Conservation (phyloP, 2,113 vertebrate genomes). For the Cavia porcellus region DNA sequence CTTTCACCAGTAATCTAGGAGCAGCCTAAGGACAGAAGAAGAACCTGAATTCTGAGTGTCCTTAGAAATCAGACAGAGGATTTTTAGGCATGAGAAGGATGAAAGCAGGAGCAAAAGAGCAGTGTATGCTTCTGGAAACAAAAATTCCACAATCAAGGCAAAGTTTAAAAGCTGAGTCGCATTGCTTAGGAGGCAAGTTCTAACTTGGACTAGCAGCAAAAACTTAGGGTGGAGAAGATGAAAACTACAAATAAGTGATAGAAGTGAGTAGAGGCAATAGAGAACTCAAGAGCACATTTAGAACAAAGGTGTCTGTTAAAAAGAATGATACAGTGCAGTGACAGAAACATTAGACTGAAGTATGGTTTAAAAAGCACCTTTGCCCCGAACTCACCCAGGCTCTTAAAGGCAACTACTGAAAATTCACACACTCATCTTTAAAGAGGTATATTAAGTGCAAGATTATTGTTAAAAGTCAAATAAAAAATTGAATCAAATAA, state of each 20-base stretch:
- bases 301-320: neutral
- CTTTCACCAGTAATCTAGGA: neutral
- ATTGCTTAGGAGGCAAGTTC: neutral
- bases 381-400: fast-evolving
- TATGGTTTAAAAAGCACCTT: neutral
- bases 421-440: neutral
- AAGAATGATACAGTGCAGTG: neutral
- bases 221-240: neutral
- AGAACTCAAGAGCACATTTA: neutral
- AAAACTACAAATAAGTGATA: neutral
- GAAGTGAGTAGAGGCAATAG: neutral
- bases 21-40: neutral
- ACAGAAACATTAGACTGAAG: neutral
- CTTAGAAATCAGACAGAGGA: neutral
- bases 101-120: neutral
- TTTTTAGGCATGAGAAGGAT: neutral
- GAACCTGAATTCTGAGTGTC: neutral
- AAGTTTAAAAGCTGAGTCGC: neutral
- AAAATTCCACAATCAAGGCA: neutral
- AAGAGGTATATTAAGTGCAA: neutral
- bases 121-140: neutral
- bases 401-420: neutral
- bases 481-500: neutral
- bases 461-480: neutral
- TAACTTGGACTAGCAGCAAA: neutral